Base-by-base conservation (phyloP, 2,113 vertebrate species). In the Corydoras sp. region DNA sequence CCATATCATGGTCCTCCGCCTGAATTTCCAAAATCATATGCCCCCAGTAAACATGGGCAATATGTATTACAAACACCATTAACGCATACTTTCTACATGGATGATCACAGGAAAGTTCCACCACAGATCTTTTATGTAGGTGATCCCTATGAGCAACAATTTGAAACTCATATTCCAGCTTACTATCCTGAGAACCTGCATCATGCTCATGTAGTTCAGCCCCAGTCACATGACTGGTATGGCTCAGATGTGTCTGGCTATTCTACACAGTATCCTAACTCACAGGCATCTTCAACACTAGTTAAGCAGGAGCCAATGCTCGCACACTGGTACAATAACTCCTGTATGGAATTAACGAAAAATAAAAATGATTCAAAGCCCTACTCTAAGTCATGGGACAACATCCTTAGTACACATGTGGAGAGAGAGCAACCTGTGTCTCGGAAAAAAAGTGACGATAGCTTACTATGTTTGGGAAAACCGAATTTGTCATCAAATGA, bases 311-410 rank as follows among this genome's bases (percentile, higher is more conserved):
- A 92, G 15, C 86, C 93, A 31, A 85, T 84, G 77, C 77, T 86
- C 35, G 83, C 91, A 24, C 83, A 90, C n/a, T 94, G 93, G 91
- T 92, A 92, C 0, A 80, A 86, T 29, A 90, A 86, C 81, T 89
- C 92, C 0, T 92, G 92, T n/a, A 78, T 91, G 10, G 92, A 91
- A 55, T 85, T 89, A 2, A 84, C 86, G 3, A 88, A 89, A 80
- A 83, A 92, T 15, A 90, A 83, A 56, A 86, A 88, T 10, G 95
- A 97, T 50, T 90, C 86, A 12, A 92, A 93, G 83, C 90, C 91
- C 60, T 93, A 96, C 80, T 99, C 95, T 43, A 93, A 93, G 72
- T 99, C 96, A 48, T 99, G 96, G 95, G 96, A 99, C 81, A 96
- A 97, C 80, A 98, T 99, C 75, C 88, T 99, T 51, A 91, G 92